Evolutionary conservation across 1,140 invertebrate species (phyloP), one percentile per base, ranked within the genome.

Genomic region (Polypedilum pembai): DNA sequence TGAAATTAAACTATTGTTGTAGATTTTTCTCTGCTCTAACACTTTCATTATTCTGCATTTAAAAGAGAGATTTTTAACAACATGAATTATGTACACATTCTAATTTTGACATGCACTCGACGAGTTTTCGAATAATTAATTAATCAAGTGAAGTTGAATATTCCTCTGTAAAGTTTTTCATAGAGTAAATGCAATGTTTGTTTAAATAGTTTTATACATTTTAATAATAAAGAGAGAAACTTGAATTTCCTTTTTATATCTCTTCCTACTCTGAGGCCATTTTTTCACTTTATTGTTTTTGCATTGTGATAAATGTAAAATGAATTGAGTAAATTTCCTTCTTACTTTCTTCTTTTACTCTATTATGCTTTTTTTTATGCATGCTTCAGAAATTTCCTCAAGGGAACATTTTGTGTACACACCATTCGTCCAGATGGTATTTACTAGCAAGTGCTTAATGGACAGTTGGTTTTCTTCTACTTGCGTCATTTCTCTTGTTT

Each of bases 361-460:
- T 33, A 3, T 33, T 33, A 33, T 33, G 24, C 24, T 33, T 33
- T 33, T 33, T 33, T 33, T 5, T 33, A 5, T 33, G 24, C 24
- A 33, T 33, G 24, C 24, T 33, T 33, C 24, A 33, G 45, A 56
- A 56, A 56, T n/a, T 56, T 56, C n/a, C 45, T n/a, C 15, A 10
- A 56, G 45, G 45, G 45, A 56, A 12, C 45, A 56, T n/a, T 56
- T 56, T 56, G 10, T 56, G 45, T 56, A 56, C 45, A 56, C 45
- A n/a, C n/a, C 10, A 56, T 1, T 56, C n/a, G n/a, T 56, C 24
- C 24, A 33, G 24, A 33, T 33, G 24, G 24, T 33, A 33, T 33
- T 33, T 33, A 33, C 24, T 33, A 1, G 24, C 24, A 33, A 33
- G 24, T 33, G 24, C 24, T 33, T 3, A 3, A 33, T 33, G 24